Evolutionary conservation across 2,797 vertebrate species (phyloP).

Genomic region (Muscicapa striata): DNA sequence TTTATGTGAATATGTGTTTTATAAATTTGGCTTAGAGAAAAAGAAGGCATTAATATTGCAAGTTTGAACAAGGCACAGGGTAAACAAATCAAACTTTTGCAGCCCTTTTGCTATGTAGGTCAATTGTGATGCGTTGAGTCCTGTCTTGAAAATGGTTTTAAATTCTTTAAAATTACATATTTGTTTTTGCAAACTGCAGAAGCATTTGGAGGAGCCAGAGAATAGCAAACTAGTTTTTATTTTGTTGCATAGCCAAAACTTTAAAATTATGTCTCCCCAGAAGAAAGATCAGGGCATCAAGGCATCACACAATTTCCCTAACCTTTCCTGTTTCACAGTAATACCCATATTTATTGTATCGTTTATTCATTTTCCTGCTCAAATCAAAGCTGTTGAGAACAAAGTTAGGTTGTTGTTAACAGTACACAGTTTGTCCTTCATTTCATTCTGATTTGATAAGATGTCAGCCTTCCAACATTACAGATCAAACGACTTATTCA

Average conservation of each 20-base stretch:
- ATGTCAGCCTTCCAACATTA: not conserved
- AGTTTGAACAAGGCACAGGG: not conserved
- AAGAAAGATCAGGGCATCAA: not conserved
- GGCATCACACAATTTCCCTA: not conserved
- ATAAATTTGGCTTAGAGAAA: not conserved
- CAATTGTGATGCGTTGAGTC: not conserved
- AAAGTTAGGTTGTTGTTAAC: not conserved
- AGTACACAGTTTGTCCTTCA: not conserved
- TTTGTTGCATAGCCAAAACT: not conserved
- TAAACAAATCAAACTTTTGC: not conserved
- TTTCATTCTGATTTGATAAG: not conserved
- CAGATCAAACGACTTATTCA: not conserved
- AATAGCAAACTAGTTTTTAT: not conserved
- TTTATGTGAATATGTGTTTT: not conserved
- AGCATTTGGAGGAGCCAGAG: not conserved
- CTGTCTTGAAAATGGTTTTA: not conserved
- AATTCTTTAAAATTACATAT: not conserved
- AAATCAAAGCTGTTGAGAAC: constrained; percentile 10
- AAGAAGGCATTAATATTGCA: not conserved
- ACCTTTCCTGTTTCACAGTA: not conserved
- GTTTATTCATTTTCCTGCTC: not conserved
- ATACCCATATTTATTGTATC: not conserved
- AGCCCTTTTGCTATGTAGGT: not conserved
- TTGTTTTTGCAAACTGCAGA: not conserved
- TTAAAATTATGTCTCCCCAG: not conserved